phyloP scores from a whole-genome alignment of 2,797 vertebrate species.

The Buceros bicornis region DNA sequence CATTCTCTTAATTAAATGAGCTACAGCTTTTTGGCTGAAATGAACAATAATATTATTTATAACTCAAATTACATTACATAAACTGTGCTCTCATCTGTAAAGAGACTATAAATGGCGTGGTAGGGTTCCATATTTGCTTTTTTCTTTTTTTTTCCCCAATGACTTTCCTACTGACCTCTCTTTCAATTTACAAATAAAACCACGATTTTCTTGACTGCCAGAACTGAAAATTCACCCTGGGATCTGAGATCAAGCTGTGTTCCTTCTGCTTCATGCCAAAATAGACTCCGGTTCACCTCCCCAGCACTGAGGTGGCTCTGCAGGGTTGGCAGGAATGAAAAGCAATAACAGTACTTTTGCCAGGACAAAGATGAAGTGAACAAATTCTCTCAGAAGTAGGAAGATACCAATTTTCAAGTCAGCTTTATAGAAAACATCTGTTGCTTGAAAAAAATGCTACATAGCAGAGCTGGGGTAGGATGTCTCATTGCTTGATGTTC shows the following conservation, averaged over 20 bases:
- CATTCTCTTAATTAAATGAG: conserved; percentile 9
- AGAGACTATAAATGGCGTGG: conserved; percentile 34
- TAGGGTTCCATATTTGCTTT: conserved; percentile 31
- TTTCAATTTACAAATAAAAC: conserved; percentile 62
- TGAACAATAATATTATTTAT: conserved; percentile 50
- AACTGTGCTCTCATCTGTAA: conserved; percentile 18
- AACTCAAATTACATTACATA: conserved; percentile 43
- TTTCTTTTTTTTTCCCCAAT: background rate
- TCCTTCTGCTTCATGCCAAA: conserved; percentile 64
- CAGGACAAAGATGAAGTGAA: conserved; percentile 47
- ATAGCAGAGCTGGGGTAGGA: background rate
- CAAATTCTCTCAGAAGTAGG: conserved; percentile 21
- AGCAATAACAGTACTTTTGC: conserved; percentile 40
- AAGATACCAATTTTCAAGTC: conserved; percentile 45
- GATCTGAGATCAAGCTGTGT: conserved; percentile 61
- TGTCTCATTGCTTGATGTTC: background rate
- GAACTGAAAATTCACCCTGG: conserved; percentile 37
- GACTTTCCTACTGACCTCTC: conserved; percentile 49
- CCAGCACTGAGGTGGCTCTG: background rate
- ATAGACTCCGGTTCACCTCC: conserved; percentile 43
- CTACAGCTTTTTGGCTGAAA: conserved; percentile 50
- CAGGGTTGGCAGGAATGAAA: conserved; percentile 36
- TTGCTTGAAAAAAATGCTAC: background rate
- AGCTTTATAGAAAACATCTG: conserved; percentile 35
- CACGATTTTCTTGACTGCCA: conserved; percentile 29